Evolutionary conservation across 2,797 vertebrate species (phyloP), one percentile per base, ranked within the genome.

Genomic region (Enteromius fasciolatus): DNA sequence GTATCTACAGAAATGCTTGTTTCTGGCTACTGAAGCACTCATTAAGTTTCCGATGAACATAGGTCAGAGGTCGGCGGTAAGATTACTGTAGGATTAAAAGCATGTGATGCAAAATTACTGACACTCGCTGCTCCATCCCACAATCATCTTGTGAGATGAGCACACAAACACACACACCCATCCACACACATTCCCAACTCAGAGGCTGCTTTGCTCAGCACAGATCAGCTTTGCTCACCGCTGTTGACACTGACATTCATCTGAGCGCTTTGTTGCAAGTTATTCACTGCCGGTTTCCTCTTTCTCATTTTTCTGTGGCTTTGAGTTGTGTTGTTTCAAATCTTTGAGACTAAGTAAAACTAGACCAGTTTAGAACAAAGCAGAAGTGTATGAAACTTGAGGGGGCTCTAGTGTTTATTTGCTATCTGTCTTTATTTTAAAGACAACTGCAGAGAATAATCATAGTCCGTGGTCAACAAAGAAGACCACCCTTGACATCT

Each of bases 131-230:
- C 44, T 36, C 33, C n/a, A 20, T 57, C n/a, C 39, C 39, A 39
- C 44, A 72, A 64, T 66, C 18, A 66, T 61, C 12, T 54, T 15
- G 75, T 39, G 41, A 78, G 17, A 7, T 10, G 36, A 76, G 33
- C 63, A 79, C 28, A 78, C 23, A 52, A 52, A 61, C 28, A 52
- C 48, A 74, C 46, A 46, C 54, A 28, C 0, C 4, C 4, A 64
- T 64, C 61, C 8, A 76, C 46, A 54, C 36, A 25, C 28, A 25
- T 36, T 23, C 23, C 25, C 28, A 44, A 41, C 57, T 78, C 41
- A 23, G 39, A 76, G 44, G 10, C 69, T 84, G 64, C 81, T 85
- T 85, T 75, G 74, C 75, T 81, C 52, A 86, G 70, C 72, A 73
- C 39, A 28, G 72, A 79, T 81, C 73, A 76, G 67, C 67, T 83